phyloP scores from a whole-genome alignment of 2,888 invertebrate species.

The Ctena decussata region DNA sequence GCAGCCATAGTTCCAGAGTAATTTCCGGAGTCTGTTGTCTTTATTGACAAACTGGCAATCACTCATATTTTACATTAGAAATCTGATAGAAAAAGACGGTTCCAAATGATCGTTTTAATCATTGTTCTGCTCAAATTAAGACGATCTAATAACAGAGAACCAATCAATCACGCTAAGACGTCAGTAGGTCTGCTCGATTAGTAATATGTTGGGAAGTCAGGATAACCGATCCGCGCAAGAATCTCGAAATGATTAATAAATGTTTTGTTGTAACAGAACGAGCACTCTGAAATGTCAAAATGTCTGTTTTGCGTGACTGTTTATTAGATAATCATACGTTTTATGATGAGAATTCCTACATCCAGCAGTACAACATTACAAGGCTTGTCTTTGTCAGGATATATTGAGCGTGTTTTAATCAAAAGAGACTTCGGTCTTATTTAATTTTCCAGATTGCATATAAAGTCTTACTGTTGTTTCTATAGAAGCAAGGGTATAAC shows the following conservation, averaged over 20 bases:
- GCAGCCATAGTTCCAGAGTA: background rate
- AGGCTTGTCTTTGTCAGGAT: too few species aligned
- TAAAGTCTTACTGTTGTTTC: too few species aligned
- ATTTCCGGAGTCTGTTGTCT: conserved; percentile 15
- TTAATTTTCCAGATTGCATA: too few species aligned
- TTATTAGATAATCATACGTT: too few species aligned
- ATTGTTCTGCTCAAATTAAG: conserved; percentile 15
- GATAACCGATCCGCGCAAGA: background rate
- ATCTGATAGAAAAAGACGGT: background rate
- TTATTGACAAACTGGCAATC: conserved; percentile 14
- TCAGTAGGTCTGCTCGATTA: background rate
- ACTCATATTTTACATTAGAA: conserved; percentile 1
- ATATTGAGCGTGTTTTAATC: too few species aligned
- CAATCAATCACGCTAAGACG: background rate
- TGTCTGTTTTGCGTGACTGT: too few species aligned
- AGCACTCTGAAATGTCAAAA: too few species aligned
- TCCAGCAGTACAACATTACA: too few species aligned
- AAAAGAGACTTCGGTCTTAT: too few species aligned
- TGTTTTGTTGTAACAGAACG: too few species aligned
- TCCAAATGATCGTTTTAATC: conserved; percentile 5
- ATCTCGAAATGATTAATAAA: background rate
- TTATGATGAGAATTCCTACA: too few species aligned
- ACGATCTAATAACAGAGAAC: background rate
- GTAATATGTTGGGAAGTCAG: background rate
- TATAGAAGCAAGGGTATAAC: too few species aligned